Evolutionary conservation across 1,140 invertebrate genomes (phyloP).

Genomic region (Physella acuta): DNA sequence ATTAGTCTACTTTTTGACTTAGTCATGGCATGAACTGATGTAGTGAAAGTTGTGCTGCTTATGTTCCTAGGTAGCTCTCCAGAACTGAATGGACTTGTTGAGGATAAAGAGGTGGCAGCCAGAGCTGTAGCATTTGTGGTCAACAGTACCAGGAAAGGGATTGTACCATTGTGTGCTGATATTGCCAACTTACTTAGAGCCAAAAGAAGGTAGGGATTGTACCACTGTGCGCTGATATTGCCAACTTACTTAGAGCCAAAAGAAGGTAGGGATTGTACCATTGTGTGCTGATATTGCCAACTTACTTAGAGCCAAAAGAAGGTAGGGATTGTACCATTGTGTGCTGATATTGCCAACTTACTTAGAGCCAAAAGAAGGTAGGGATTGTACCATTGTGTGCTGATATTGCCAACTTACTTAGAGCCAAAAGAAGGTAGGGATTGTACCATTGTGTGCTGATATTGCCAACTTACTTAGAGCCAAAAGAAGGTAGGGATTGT

Average conservation of each 20-base stretch:
- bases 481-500: conserved; percentile 58
- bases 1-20: background rate
- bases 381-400: conserved; percentile 58
- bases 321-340: conserved; percentile 57
- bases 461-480: conserved; percentile 53
- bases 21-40: background rate
- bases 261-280: conserved; percentile 56
- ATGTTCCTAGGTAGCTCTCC: conserved; percentile 36
- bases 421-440: conserved; percentile 56
- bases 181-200: conserved; percentile 53
- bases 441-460: conserved; percentile 59
- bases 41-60: background rate
- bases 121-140: conserved; percentile 60
- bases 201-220: conserved; percentile 56
- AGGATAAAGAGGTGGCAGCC: conserved; percentile 59
- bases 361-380: conserved; percentile 53
- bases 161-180: conserved; percentile 59
- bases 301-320: conserved; percentile 50
- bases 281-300: conserved; percentile 58
- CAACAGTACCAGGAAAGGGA: conserved; percentile 59
- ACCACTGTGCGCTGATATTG: conserved; percentile 58
- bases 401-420: conserved; percentile 55
- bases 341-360: conserved; percentile 57
- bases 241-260: conserved; percentile 50
- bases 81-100: conserved; percentile 50